Evolutionary conservation across 2,888 invertebrate species (phyloP).

Genomic region (Myopa testacea): DNA sequence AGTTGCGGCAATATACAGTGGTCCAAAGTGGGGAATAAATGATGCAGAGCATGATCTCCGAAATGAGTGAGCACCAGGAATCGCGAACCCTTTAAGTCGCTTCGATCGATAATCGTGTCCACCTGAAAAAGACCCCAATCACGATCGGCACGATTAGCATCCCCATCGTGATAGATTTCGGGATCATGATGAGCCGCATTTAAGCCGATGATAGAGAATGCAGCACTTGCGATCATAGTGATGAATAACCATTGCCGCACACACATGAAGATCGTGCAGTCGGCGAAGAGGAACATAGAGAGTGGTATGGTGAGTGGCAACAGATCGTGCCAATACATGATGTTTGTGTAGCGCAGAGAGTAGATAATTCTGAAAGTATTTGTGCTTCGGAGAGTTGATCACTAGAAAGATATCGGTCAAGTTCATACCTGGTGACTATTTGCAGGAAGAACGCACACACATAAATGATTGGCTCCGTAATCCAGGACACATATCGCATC

Average conservation of each 20-base stretch:
- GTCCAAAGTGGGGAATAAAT: conserved; percentile 84
- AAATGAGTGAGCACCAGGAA: conserved; percentile 79
- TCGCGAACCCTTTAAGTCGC: conserved; percentile 75
- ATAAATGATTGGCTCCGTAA: conserved; percentile 70
- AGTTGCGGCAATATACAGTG: conserved; percentile 78
- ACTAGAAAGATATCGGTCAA: not conserved
- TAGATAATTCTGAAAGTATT: conserved; percentile 55
- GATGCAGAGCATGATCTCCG: conserved; percentile 84
- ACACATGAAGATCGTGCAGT: conserved; percentile 52
- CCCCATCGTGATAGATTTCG: conserved; percentile 82
- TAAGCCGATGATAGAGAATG: conserved; percentile 75
- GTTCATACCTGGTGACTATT: conserved; percentile 59
- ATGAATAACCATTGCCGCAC: conserved; percentile 71
- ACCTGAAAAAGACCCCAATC: conserved; percentile 86
- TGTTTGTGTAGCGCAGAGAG: conserved; percentile 56
- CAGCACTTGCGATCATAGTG: conserved; percentile 71
- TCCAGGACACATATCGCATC: conserved; percentile 70
- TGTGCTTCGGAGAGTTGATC: not conserved
- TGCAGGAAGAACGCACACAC: conserved; percentile 57
- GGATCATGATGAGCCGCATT: conserved; percentile 86
- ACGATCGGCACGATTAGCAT: conserved; percentile 70
- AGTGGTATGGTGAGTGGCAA: conserved; percentile 68
- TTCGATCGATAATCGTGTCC: conserved; percentile 79
- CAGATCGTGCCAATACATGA: conserved; percentile 67
- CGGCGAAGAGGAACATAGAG: conserved; percentile 66